phyloP scores from a whole-genome alignment of 35 echinoderm and acorn worm genomes.

The Hemicentrotus pulcherrimus region DNA sequence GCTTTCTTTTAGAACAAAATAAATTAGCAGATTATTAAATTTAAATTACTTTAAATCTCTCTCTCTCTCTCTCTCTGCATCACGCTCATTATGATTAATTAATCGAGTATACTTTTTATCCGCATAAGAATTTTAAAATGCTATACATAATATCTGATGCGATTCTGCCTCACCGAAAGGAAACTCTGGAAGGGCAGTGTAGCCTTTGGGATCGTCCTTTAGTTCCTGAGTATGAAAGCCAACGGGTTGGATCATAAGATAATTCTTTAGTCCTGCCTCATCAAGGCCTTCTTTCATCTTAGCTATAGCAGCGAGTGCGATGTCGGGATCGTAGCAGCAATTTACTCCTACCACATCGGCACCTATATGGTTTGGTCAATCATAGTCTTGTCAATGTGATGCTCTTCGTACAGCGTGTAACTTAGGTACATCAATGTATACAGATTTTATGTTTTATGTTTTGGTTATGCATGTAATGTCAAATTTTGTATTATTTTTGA shows the following conservation, averaged over 20 bases:
- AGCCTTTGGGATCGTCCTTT: conserved; percentile 52
- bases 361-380: conserved; percentile 44
- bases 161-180: conserved; percentile 64
- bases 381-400: not conserved
- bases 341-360: conserved; percentile 85
- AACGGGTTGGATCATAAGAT: conserved; percentile 81
- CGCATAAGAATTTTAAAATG: no score
- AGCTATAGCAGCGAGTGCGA: conserved; percentile 60
- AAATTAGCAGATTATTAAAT: no score
- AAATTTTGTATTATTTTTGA: not conserved
- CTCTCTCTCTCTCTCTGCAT: no score
- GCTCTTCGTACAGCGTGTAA: not conserved
- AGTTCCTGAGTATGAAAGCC: conserved; percentile 78
- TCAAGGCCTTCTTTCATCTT: conserved; percentile 81
- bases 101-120: no score
- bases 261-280: conserved; percentile 52
- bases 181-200: conserved; percentile 69
- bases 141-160: no score
- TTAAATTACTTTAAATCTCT: no score
- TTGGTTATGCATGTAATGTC: not conserved
- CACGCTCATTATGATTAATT: no score
- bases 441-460: not conserved
- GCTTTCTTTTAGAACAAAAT: no score
- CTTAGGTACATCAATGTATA: not conserved
- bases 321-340: conserved; percentile 78